A percentile compares a stretch with the other conserved stretches of the same genome.
phyloP scores from a whole-genome alignment of 2,888 invertebrate species.

The Xestia rhomboidea region DNA sequence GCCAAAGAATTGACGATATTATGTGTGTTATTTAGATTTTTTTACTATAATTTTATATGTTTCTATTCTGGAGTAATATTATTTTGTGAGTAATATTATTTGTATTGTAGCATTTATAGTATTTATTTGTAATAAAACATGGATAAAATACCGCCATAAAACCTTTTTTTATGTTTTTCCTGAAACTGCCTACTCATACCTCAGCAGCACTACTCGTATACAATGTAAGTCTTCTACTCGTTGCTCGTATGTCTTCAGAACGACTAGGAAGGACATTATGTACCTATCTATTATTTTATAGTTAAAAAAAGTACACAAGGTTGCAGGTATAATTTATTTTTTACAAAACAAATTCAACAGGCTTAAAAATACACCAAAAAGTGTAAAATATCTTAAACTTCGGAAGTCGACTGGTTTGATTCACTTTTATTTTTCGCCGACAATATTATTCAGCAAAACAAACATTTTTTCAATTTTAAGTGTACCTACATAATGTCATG shows the following conservation, averaged over 20 bases:
- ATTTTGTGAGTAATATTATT: slow-evolving; percentile 77
- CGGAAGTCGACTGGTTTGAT: too few species aligned
- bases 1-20: slow-evolving; percentile 69
- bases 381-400: too few species aligned
- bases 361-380: too few species aligned
- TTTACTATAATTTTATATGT: slow-evolving; percentile 71
- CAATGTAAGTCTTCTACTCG: too few species aligned
- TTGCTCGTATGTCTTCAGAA: neutral
- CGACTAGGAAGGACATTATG: neutral
- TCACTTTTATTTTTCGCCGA: too few species aligned
- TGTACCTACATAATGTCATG: too few species aligned
- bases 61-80: slow-evolving; percentile 67
- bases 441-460: too few species aligned
- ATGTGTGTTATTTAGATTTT: slow-evolving; percentile 66
- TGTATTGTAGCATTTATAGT: slow-evolving; percentile 78
- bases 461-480: too few species aligned
- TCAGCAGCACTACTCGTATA: too few species aligned
- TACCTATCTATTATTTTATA: neutral
- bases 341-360: too few species aligned
- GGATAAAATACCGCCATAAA: slow-evolving; percentile 47
- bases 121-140: slow-evolving; percentile 86
- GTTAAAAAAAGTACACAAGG: too few species aligned
- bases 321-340: too few species aligned
- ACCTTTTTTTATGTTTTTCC: neutral
- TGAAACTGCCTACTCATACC: neutral